phyloP scores from a whole-genome alignment of 2,888 invertebrate genomes.

The Drosophila eohydei region DNA sequence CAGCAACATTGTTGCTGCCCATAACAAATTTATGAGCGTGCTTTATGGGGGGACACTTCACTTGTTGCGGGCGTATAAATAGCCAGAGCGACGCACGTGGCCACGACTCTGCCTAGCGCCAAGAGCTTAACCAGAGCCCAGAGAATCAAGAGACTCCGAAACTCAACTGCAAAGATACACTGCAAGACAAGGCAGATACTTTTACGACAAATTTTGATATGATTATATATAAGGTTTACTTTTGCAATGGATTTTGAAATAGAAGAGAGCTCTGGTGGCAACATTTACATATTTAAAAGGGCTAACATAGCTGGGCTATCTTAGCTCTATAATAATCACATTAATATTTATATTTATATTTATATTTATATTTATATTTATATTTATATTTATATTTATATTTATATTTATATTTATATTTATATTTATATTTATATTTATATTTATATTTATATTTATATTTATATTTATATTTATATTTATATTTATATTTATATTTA shows the following conservation, averaged over 20 bases:
- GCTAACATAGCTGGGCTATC: not conserved
- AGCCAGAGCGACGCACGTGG: conserved; percentile 34
- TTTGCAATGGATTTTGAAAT: too few relatives aligned
- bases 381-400: too few relatives aligned
- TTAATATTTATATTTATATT: not conserved
- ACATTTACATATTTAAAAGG: not conserved
- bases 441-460: too few relatives aligned
- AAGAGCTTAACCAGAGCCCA: conserved; percentile 22
- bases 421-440: too few relatives aligned
- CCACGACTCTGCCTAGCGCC: conserved; percentile 42
- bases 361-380: too few relatives aligned
- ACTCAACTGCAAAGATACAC: conserved; percentile 2
- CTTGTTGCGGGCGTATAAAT: conserved; percentile 47
- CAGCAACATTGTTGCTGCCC: conserved; percentile 63
- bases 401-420: too few relatives aligned
- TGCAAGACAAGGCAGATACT: not conserved
- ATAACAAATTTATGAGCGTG: conserved; percentile 64
- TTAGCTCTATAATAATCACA: not conserved
- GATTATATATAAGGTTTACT: not conserved
- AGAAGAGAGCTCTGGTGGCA: not conserved
- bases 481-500: too few relatives aligned
- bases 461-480: too few relatives aligned
- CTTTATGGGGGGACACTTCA: conserved; percentile 50
- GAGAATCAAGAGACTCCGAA: not conserved
- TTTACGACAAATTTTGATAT: too few relatives aligned